Base-by-base conservation (phyloP, 1,140 invertebrate genomes). In the Cephus cinctus region DNA sequence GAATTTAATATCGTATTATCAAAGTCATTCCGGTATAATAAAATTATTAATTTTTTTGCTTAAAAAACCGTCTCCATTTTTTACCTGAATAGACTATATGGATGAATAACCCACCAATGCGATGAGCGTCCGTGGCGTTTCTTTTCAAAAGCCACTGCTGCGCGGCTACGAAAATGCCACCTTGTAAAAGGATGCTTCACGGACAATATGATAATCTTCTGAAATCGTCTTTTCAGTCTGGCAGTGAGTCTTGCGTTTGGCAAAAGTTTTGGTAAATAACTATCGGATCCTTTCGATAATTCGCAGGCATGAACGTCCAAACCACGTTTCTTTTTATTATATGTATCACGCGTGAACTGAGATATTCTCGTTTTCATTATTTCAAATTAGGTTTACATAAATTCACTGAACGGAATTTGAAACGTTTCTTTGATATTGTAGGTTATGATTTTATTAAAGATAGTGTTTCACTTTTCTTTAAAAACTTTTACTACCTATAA, bases 31-130 rank as follows among this genome's bases (percentile, higher is more conserved):
- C 1, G 27, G 8, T n/a, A n/a, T n/a, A n/a, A n/a, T n/a, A n/a
- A n/a, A 16, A 34, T 18, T 15, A 14, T 9, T 20, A 31, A 30
- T 27, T 43, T 22, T 35, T 21, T 19, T n/a, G 14, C 11, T 14
- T 45, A 32, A 6, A 20, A 9, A 35, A 32, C 12, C 1, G 25
- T 32, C n/a, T 25, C 2, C 8, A 5, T 21, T 15, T 4, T 18
- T 47, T 22, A 67, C 65, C 65, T 54, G 5, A 69, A 56, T 5
- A 16, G 6, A 25, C 69, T 72, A 32, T 41, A 70, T 1, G 69
- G 69, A 49, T 72, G 69, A 34, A 70, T 60, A 11, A 65, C 19
- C 69, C 69, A 72, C 67, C 67, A 69, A 27, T 61, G 4, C 1
- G 30, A 2, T 9, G 60, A 64, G 21, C 56, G 55, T 4, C 58